Base-by-base conservation (phyloP, 1,140 invertebrate species). In the Cyphomyrmex costatus region DNA sequence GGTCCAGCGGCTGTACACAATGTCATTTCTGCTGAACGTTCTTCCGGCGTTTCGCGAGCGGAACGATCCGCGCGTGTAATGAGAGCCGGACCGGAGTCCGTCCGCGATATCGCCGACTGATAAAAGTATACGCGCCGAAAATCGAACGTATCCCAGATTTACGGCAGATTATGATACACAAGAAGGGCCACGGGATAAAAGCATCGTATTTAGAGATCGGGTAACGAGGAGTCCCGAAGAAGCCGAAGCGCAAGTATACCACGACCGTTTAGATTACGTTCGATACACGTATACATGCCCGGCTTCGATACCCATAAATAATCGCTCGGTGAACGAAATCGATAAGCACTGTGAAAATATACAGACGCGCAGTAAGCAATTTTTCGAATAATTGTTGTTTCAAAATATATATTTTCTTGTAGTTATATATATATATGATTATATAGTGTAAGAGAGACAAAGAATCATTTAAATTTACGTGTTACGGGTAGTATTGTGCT, bases 1-100 rank as follows among this genome's bases (percentile, higher is more conserved):
- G 94, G 93, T 95, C 93, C 93, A 92, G 91, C 88, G 93, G 92
- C 93, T 91, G 91, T 91, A 91, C 89, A 85, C 92, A 92, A 91
- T 92, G 89, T 92, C 88, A 92, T 90, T 90, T 85, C 87, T 90
- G 85, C 77, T 85, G 88, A 66, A 33, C 68, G 89, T 56, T 90
- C 71, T 71, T 71, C 33, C 80, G 58, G 42, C 51, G 21, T 89
- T 58, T 71, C 88, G 63, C 49, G 79, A 76, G 30, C 61, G 74
- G 42, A 53, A 76, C 68, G 30, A 21, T 30, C 56, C 85, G 88
- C 76, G 76, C 58, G 58, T 90, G 82, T 88, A 78, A 83, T 86
- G 86, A 78, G 27, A 86, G 42, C 36, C 61, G 56, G 58, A 65
- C 36, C 73, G 79, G 7, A 21, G 60, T n/a, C 21, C 76, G 36